phyloP scores from a whole-genome alignment of 2,113 vertebrate species.

The Tetrao urogallus region DNA sequence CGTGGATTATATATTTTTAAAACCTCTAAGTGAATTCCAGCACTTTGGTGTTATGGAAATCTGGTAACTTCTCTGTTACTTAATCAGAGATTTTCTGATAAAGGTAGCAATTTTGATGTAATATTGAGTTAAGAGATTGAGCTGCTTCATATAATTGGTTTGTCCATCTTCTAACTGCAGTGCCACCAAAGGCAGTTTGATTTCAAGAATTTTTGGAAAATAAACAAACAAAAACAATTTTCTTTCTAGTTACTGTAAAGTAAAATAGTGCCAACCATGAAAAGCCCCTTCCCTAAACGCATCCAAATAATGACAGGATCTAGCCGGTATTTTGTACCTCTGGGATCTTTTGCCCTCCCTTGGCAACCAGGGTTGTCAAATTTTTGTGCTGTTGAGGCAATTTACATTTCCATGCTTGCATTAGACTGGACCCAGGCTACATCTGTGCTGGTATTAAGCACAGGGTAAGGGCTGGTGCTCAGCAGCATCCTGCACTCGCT shows the following conservation, averaged over 20 bases:
- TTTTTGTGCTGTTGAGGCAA: not conserved
- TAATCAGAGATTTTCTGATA: not conserved
- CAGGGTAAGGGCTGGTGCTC: not conserved
- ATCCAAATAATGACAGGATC: not conserved
- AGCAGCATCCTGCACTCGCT: not conserved
- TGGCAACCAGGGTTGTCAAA: not conserved
- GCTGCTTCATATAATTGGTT: not conserved
- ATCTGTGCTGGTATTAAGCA: not conserved
- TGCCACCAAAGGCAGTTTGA: not conserved
- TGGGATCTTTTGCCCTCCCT: not conserved
- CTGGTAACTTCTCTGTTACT: not conserved
- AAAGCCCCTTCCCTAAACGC: not conserved
- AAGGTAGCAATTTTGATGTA: not conserved
- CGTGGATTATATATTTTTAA: not conserved
- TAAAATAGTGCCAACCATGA: not conserved
- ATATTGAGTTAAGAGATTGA: not conserved
- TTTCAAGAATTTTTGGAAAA: not conserved
- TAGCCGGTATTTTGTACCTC: not conserved
- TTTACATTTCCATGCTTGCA: not conserved
- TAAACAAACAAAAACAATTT: not conserved
- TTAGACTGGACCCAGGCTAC: not conserved
- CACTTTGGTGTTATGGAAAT: not conserved
- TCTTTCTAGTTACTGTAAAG: not conserved
- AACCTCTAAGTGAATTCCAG: not conserved
- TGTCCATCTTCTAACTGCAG: not conserved